Evolutionary conservation across 1,140 invertebrate genomes (phyloP), one percentile per base, ranked within the genome.

Genomic region (Ptiloglossa arizonensis): DNA sequence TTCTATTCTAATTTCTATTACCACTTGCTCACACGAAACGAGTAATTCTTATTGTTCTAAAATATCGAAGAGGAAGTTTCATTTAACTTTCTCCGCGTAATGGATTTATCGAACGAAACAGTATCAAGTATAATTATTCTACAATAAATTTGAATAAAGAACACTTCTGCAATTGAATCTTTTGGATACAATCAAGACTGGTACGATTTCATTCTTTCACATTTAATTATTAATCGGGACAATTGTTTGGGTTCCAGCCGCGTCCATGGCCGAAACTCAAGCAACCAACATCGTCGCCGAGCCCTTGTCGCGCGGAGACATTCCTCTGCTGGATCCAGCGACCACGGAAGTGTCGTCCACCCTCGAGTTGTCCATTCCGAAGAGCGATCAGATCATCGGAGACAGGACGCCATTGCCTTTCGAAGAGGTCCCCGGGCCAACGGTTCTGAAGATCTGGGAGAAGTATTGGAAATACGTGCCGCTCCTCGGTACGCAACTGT

Each of bases 381-480:
- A 64, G 9, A 29, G 48, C 11, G 46, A 57, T 1, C 68, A 13
- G 0, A 29, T 17, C 2, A 22, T 4, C 22, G 19, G 74, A 0
- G 88, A 91, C 11, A 87, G 78, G 8, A 35, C 79, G 0, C 69
- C 85, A 1, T 32, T 94, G 27, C 87, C 94, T 0, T 95, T 95
- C 83, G 94, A 95, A 71, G 94, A 94, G 2, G 92, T 95, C 32
- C 95, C 95, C 5, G 94, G 95, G 5, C 95, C 95, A 0, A 92
- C 91, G 41, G 87, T 93, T 24, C 88, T 95, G 5, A 93, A 93
- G 81, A 86, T 94, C 35, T 91, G 94, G 78, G 93, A 94, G 9
- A 94, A 92, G 79, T 91, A 94, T 70, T 94, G 94, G 90, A 92
- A 93, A 85, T 94, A 94, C 87, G 88, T 95, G 73, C 94, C 94